Evolutionary conservation across 2,888 invertebrate genomes (phyloP).

Genomic region (Mesochorus sp.): DNA sequence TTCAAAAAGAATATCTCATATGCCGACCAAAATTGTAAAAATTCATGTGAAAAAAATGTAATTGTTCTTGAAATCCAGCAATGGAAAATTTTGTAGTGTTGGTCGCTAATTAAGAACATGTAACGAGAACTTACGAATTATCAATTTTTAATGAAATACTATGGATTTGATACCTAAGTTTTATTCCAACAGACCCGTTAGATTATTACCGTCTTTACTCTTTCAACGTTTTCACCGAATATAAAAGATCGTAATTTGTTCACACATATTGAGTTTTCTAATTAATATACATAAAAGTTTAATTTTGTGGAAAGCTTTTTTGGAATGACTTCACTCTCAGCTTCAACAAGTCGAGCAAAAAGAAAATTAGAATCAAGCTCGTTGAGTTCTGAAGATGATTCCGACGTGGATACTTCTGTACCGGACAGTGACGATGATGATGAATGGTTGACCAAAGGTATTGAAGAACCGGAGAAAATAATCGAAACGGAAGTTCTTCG

Average conservation of each 20-base stretch:
- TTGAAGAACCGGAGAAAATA: not conserved
- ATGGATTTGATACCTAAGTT: conserved; percentile 2
- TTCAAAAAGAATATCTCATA: conserved; percentile 28
- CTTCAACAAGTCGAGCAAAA: not conserved
- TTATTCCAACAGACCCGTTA: conserved; percentile 22
- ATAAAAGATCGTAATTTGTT: conserved; percentile 1
- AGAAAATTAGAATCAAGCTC: conserved; percentile 1
- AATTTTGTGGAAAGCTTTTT: conserved; percentile 20
- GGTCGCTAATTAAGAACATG: conserved; percentile 5
- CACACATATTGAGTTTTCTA: not conserved
- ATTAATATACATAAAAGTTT: conserved; percentile 11
- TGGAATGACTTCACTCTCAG: not conserved
- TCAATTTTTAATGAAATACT: not conserved
- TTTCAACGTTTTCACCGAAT: conserved; percentile 13
- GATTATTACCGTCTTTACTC: conserved; percentile 5
- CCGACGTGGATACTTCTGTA: not conserved
- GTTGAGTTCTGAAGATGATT: not conserved
- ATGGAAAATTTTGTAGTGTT: conserved; percentile 8
- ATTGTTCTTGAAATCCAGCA: conserved; percentile 25
- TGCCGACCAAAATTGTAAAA: conserved; percentile 28
- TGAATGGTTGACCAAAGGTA: not conserved
- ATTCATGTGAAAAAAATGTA: conserved; percentile 26
- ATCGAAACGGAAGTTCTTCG: conserved; percentile 2
- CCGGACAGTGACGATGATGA: conserved; percentile 18
- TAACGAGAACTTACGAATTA: conserved; percentile 4